Conservation (phyloP, 2,797 vertebrate species). For the Channa striata region DNA sequence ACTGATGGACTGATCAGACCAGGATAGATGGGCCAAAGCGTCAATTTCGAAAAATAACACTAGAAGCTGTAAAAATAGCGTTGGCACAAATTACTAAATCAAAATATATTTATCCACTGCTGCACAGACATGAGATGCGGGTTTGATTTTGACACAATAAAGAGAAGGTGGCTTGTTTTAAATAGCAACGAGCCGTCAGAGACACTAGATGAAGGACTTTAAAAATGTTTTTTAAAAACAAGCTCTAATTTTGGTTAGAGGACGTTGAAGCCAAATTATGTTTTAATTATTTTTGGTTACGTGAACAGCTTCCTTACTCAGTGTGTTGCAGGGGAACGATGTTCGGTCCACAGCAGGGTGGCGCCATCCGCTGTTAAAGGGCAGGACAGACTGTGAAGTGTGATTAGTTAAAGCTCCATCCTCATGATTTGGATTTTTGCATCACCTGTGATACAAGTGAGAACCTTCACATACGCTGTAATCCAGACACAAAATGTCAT, state of each 20-base stretch:
- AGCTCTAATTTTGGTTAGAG: too few relatives aligned
- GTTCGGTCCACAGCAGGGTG: too few relatives aligned
- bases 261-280: too few relatives aligned
- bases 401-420: not conserved
- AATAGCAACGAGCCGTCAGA: too few relatives aligned
- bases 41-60: not conserved
- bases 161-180: not conserved
- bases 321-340: not conserved
- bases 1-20: slow-evolving; percentile 48
- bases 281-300: not conserved
- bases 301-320: not conserved
- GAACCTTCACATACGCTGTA: not conserved
- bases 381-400: not conserved
- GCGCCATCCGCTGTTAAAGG: not conserved
- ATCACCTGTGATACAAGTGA: not conserved
- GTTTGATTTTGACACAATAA: not conserved
- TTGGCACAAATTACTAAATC: not conserved
- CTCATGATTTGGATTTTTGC: too few relatives aligned
- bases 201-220: not conserved
- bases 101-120: not conserved
- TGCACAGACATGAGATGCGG: not conserved
- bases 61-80: not conserved
- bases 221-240: too few relatives aligned
- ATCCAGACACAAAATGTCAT: not conserved
- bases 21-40: slow-evolving; percentile 24